Evolutionary conservation across 2,888 invertebrate genomes (phyloP).

Genomic region (Imbricaverruca yamaguchii): DNA sequence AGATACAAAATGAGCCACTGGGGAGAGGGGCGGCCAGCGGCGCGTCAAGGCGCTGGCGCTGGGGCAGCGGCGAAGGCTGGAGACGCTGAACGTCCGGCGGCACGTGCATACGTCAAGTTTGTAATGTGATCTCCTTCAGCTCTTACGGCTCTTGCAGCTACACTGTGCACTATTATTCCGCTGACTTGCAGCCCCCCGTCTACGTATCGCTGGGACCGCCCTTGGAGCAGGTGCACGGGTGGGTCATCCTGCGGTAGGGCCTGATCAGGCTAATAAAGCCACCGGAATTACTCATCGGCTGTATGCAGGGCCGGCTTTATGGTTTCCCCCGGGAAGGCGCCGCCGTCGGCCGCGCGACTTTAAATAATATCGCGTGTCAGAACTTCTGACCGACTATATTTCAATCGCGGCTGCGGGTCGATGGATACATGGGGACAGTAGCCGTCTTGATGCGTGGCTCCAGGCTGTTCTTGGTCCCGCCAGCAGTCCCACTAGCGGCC

Average conservation of each 20-base stretch:
- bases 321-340: neutral
- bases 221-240: neutral
- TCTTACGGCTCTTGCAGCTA: too few relatives aligned
- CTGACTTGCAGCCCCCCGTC: neutral
- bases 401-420: neutral
- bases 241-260: neutral
- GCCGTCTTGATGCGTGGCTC: too few relatives aligned
- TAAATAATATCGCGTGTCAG: slow-evolving; percentile 16
- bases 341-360: neutral
- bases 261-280: neutral
- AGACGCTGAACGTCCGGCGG: too few relatives aligned
- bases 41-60: neutral
- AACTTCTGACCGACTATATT: neutral
- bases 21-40: neutral
- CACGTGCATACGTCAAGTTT: too few relatives aligned
- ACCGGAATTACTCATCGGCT: slow-evolving; percentile 3
- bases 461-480: too few relatives aligned
- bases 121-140: too few relatives aligned
- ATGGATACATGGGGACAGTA: neutral
- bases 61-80: too few relatives aligned
- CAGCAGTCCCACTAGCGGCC: too few relatives aligned
- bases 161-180: too few relatives aligned
- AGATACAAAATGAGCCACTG: slow-evolving; percentile 9
- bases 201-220: neutral
- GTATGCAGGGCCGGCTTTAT: neutral